Percentiles rank a stretch among this genome's conserved stretches.
Conservation (phyloP, 1,140 invertebrate species). For the Samia ricini region DNA sequence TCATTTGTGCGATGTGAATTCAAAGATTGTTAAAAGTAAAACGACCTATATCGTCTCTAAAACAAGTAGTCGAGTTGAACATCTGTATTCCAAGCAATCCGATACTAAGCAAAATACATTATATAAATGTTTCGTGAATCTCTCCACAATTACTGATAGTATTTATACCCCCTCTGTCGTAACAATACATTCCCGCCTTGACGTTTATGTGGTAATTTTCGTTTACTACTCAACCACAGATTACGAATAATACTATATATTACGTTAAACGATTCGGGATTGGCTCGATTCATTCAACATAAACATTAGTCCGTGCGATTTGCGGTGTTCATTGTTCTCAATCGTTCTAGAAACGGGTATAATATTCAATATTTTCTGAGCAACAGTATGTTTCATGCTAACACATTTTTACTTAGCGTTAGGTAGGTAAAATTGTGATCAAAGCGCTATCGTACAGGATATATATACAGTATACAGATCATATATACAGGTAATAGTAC, state of each 20-base stretch:
- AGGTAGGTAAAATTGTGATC: too few species aligned
- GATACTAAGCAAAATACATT: not conserved
- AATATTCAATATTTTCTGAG: too few species aligned
- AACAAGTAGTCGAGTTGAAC: not conserved
- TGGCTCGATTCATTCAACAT: not conserved
- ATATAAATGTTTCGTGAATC: not conserved
- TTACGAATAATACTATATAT: not conserved
- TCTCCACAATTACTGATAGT: not conserved
- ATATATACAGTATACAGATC: too few species aligned
- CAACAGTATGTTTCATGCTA: too few species aligned
- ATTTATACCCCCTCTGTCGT: not conserved
- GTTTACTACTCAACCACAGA: not conserved
- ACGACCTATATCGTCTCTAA: too few species aligned
- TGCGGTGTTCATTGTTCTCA: not conserved
- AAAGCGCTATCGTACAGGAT: too few species aligned
- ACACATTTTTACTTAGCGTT: too few species aligned
- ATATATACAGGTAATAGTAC: not conserved
- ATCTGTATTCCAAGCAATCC: not conserved
- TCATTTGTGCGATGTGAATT: too few species aligned
- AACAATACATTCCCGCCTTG: not conserved
- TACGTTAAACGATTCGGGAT: not conserved
- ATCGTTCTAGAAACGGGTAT: too few species aligned
- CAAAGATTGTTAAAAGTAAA: too few species aligned
- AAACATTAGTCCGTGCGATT: not conserved
- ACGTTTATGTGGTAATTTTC: constrained; percentile 1